Base-by-base conservation (phyloP, 2,888 invertebrate genomes). In the Eucera pruinosa region DNA sequence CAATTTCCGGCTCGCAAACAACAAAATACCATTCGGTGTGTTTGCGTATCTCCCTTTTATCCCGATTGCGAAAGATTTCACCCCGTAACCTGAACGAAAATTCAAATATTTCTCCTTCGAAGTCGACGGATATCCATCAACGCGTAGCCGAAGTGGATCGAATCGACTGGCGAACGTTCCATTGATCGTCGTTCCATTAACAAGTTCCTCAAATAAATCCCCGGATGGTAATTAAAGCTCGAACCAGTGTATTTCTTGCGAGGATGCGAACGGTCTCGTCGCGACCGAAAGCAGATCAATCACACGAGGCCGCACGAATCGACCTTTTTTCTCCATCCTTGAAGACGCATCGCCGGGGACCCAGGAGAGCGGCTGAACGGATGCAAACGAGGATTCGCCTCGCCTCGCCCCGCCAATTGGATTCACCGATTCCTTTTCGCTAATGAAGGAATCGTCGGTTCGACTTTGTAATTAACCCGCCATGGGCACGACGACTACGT, bases 371-470 rank as follows among this genome's bases (percentile, higher is more conserved):
- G 65, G 52, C 48, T 43, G 50, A 67, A 67, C 69, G 62, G 71
- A 85, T 85, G 85, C 82, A 83, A 85, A 85, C 85, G 85, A 85
- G 83, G 78, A 80, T 84, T 75, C 74, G 80, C 78, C 74, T 75
- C 73, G 66, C 61, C 71, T 75, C 62, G 69, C 36, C 68, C 25
- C 68, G 58, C 76, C 68, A 82, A 76, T 75, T 67, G 73, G 71
- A 77, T 79, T 78, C 75, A 78, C 62, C 78, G 85, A 82, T 80
- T 86, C 82, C 82, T 87, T 86, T 81, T 81, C 85, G 86, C 88
- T 89, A 89, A 89, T 88, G 89, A 89, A 89, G 89, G 89, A 89
- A 89, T 89, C 87, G 86, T 81, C 83, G 82, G 85, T 88, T 84
- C 84, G 87, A 87, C 87, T 88, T 87, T 87, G 89, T 85, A 89